These are phyloP conservation scores for Crenichthys baileyi DNA, from an alignment of 2,797 vertebrate species.

Conservation along the genomic window DNA sequence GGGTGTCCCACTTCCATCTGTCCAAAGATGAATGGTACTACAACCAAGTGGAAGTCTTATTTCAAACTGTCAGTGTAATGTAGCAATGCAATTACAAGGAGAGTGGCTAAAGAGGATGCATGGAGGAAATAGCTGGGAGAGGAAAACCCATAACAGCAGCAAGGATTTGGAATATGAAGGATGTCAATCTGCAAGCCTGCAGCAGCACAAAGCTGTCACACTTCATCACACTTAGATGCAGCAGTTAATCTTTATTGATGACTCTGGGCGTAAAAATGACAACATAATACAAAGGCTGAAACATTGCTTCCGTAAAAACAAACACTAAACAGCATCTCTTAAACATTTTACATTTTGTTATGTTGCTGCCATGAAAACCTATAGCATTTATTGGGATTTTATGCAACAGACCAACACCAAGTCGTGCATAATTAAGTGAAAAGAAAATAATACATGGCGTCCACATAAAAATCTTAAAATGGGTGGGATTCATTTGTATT, in stretches of 20 bases:
- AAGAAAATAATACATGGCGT: background rate
- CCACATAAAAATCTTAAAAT: no score
- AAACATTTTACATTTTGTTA: background rate
- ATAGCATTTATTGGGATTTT: background rate
- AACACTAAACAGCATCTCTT: slow-evolving; percentile 13
- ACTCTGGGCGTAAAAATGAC: slow-evolving; percentile 5
- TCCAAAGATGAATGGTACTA: slow-evolving; percentile 29
- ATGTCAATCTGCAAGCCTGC: slow-evolving; percentile 34
- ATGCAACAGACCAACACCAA: no score
- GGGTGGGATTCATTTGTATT: no score
- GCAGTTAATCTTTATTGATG: slow-evolving; percentile 46
- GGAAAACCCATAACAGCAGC: background rate
- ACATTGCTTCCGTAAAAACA: slow-evolving; percentile 10
- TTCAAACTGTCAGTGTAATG: slow-evolving; percentile 43
- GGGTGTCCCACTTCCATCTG: slow-evolving; percentile 7
- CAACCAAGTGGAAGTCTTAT: slow-evolving; percentile 15
- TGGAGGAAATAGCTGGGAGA: slow-evolving; percentile 18
- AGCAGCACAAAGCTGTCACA: slow-evolving; percentile 18
- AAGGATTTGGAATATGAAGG: slow-evolving; percentile 39
- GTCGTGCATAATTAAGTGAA: background rate
- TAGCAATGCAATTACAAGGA: slow-evolving; percentile 51
- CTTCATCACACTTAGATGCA: slow-evolving; percentile 21
- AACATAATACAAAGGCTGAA: slow-evolving; percentile 17
- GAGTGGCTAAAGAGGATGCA: slow-evolving; percentile 28
- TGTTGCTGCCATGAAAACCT: background rate